These are phyloP conservation scores for Alosa sapidissima DNA, from an alignment of 2,797 vertebrate species.

Conservation along the genomic window DNA sequence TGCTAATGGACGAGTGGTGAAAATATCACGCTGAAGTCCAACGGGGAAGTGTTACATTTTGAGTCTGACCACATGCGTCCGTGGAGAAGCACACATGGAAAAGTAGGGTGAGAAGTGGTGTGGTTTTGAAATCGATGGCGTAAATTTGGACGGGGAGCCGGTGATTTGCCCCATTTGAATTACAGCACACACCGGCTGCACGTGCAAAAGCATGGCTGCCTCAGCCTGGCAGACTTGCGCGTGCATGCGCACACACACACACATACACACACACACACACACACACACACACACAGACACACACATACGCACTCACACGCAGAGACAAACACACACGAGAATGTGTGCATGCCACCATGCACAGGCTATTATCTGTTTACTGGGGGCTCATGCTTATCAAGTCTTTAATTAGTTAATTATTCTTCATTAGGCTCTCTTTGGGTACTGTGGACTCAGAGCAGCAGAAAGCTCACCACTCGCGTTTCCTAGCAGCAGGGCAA, in stretches of 20 bases:
- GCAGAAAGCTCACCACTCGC: constrained; percentile 65
- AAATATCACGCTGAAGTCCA: constrained; percentile 72
- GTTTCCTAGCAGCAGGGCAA: constrained; percentile 55
- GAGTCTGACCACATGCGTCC: constrained; percentile 61
- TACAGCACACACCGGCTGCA: constrained; percentile 51
- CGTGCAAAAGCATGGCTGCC: constrained; percentile 47
- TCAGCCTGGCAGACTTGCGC: constrained; percentile 38
- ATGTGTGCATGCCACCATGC: constrained; percentile 56
- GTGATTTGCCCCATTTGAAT: constrained; percentile 59
- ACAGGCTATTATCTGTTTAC: constrained; percentile 72
- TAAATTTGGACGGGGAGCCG: constrained; percentile 56
- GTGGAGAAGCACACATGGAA: constrained; percentile 55
- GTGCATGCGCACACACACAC: neutral
- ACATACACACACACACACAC: neutral
- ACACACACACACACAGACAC: neutral
- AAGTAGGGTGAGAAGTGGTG: constrained; percentile 58
- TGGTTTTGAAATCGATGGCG: constrained; percentile 50
- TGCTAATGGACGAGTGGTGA: constrained; percentile 71
- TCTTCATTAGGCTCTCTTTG: constrained; percentile 81
- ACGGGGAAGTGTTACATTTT: constrained; percentile 71
- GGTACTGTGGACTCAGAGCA: constrained; percentile 68
- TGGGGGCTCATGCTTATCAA: constrained; percentile 68
- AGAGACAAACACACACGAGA: neutral
- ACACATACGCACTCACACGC: constrained; percentile 41
- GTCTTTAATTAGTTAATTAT: constrained; percentile 81